phyloP scores from a whole-genome alignment of 2,797 vertebrate genomes.

The Malacoctenus gilli region DNA sequence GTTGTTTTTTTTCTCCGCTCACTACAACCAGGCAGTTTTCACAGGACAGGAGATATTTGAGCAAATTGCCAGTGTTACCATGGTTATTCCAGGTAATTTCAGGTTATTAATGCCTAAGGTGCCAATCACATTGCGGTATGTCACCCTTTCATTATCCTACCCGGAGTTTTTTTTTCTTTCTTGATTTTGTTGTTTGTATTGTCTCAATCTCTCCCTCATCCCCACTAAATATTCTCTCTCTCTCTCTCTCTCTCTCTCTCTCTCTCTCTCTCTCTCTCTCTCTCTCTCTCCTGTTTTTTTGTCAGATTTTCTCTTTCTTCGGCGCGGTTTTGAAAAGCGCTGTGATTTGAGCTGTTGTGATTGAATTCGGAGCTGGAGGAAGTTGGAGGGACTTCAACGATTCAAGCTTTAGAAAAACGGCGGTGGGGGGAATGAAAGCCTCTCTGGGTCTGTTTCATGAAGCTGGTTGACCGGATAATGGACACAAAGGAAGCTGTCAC shows the following conservation, averaged over 20 bases:
- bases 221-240: conserved; percentile 25
- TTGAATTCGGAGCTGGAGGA: conserved; percentile 28
- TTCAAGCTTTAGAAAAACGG: background rate
- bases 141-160: conserved; percentile 78
- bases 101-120: conserved; percentile 80
- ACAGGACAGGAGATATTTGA: conserved; percentile 68
- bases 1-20: conserved; percentile 26
- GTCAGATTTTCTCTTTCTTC: background rate
- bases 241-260: too few relatives aligned
- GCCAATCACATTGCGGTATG: conserved; percentile 73
- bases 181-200: conserved; percentile 48
- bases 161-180: conserved; percentile 69
- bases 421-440: background rate
- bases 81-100: conserved; percentile 83
- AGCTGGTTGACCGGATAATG: background rate
- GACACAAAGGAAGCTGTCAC: background rate
- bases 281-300: conserved; percentile 10
- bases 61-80: conserved; percentile 80
- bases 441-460: conserved; percentile 4
- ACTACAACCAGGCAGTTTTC: conserved; percentile 44
- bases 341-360: conserved; percentile 22
- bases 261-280: too few relatives aligned
- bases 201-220: conserved; percentile 31
- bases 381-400: conserved; percentile 6
- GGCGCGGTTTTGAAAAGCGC: conserved; percentile 5